phyloP scores from a whole-genome alignment of 2,113 vertebrate genomes.

The Daphoenositta chrysoptera region DNA sequence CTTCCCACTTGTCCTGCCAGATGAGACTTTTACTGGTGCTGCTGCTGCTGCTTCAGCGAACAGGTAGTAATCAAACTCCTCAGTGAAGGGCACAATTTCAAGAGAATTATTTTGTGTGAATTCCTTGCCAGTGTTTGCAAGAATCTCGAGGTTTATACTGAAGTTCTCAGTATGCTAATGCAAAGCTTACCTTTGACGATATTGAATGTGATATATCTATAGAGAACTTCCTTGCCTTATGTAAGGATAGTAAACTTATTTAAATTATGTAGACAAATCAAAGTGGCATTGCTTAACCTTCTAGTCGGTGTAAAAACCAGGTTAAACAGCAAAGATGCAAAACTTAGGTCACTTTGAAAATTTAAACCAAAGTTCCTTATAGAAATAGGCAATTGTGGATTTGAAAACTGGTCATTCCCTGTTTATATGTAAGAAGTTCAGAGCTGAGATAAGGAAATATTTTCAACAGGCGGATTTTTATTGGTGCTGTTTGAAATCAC shows the following conservation, averaged over 20 bases:
- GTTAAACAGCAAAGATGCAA: constrained; percentile 79
- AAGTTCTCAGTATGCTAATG: constrained; percentile 78
- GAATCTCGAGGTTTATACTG: constrained; percentile 56
- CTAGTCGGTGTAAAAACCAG: constrained; percentile 71
- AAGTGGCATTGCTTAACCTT: constrained; percentile 83
- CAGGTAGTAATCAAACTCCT: constrained; percentile 37
- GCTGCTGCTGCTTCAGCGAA: constrained; percentile 68
- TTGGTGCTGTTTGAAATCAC: constrained; percentile 71
- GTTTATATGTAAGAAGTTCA: constrained; percentile 74
- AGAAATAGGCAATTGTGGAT: constrained; percentile 80
- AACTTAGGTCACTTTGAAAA: constrained; percentile 83
- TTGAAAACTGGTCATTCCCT: constrained; percentile 81
- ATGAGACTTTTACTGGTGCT: constrained; percentile 46
- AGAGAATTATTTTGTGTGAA: constrained; percentile 73
- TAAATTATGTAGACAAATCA: constrained; percentile 95
- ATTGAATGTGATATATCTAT: constrained; percentile 86
- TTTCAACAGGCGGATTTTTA: constrained; percentile 34
- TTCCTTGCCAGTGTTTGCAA: constrained; percentile 75
- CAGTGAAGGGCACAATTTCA: constrained; percentile 57
- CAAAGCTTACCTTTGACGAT: constrained; percentile 85
- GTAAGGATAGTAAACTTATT: constrained; percentile 79
- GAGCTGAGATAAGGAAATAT: constrained; percentile 63
- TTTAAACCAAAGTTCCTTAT: constrained; percentile 90
- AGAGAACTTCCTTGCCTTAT: constrained; percentile 79
- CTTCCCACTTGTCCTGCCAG: constrained; percentile 2